These are phyloP conservation scores for Periplaneta americana DNA, from an alignment of 1,140 invertebrate genomes.

Conservation along the genomic window DNA sequence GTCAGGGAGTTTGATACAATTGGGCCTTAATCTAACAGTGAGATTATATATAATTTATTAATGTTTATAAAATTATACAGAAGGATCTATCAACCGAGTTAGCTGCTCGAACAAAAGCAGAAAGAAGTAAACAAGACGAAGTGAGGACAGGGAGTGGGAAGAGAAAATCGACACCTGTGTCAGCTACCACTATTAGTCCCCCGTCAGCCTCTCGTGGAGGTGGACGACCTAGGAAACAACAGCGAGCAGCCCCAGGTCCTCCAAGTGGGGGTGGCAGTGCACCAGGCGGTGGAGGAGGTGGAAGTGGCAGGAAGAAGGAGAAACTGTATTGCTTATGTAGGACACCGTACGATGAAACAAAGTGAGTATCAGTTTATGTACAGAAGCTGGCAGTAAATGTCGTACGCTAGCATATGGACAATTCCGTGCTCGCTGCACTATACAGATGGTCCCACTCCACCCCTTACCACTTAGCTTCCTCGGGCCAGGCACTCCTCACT, in stretches of 20 bases:
- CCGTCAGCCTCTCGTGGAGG: constrained; percentile 20
- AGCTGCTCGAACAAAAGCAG: constrained; percentile 53
- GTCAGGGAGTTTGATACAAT: too few relatives aligned
- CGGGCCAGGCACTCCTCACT: too few relatives aligned
- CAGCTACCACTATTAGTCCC: constrained; percentile 40
- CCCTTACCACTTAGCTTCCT: too few relatives aligned
- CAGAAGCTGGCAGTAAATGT: too few relatives aligned
- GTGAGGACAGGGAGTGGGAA: constrained; percentile 51
- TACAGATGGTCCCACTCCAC: too few relatives aligned
- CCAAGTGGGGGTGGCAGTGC: not conserved
- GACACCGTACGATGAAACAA: constrained; percentile 91
- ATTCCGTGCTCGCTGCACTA: too few relatives aligned
- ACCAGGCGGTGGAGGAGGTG: not conserved
- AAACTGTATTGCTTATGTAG: constrained; percentile 91
- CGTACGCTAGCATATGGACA: too few relatives aligned
- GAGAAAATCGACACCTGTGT: constrained; percentile 45
- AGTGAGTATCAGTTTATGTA: constrained; percentile 47
- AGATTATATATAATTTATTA: not conserved
- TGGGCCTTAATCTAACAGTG: too few relatives aligned
- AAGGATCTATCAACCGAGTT: constrained; percentile 60
- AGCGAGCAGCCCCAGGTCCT: not conserved
- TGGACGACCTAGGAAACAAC: constrained; percentile 3
- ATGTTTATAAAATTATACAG: constrained; percentile 33
- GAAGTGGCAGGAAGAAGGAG: constrained; percentile 50
- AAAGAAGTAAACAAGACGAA: constrained; percentile 65